Base-by-base conservation (phyloP, 1,140 invertebrate genomes). In the Brevipalpus yothersi region DNA sequence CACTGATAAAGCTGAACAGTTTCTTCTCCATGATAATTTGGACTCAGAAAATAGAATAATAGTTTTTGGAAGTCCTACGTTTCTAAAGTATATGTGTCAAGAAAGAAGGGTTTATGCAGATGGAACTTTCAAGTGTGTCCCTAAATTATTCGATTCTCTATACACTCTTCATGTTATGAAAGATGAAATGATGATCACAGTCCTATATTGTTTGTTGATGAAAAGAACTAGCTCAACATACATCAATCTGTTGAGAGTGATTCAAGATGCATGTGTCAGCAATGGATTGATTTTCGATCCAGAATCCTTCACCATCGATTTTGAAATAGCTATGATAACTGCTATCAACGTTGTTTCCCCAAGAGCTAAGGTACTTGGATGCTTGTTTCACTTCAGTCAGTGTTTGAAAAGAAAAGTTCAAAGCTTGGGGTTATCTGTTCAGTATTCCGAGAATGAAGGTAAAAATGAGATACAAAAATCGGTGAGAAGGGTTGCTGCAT, bases 71-170 rank as follows among this genome's bases (percentile, higher is more conserved):
- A 39, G 10, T 11, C 7, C 19, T 17, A 17, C 9, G 12, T 59
- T 53, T 47, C 19, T 40, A 41, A 10, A 54, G n/a, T n/a, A 4
- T 19, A 5, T 45, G 13, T 13, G 11, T 9, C 5, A 58, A 21
- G 54, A 31, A 8, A 54, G 45, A 60, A 60, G 56, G 31, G 59
- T 55, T 13, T 49, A 17, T 12, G 42, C 39, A 45, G 60, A 63
- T 49, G 60, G 15, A 8, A 60, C 53, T 8, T 55, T 55, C n/a
- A 39, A 55, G 15, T 39, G 17, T 5, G 19, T 17, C 31, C 53
- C 53, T 39, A 21, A 55, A 55, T 23, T 39, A 8, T 55, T 55
- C 19, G 8, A 8, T 5, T 23, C 19, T n/a, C 12, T 55, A 55
- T 55, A 55, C 19, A 55, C 53, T 5, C 19, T 55, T 10, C 53